Evolutionary conservation across 2,113 vertebrate species (phyloP).

Genomic region (Catagonus wagneri): DNA sequence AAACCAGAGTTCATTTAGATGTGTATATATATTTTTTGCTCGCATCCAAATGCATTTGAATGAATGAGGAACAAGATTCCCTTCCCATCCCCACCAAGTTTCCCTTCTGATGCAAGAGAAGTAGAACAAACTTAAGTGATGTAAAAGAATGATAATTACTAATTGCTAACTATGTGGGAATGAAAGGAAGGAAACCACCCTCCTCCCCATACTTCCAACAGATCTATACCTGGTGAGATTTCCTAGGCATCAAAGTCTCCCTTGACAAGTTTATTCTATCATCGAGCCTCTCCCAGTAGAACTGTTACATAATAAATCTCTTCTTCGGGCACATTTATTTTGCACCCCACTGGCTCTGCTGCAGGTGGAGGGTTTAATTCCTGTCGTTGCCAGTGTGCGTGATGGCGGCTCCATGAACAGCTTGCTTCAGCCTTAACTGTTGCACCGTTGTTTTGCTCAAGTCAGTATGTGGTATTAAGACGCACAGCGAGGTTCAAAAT

Average conservation of each 20-base stretch:
- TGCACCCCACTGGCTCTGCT: slow-evolving; percentile 8
- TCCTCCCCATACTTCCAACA: neutral
- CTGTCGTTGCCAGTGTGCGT: neutral
- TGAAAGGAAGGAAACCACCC: neutral
- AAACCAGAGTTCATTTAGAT: slow-evolving; percentile 9
- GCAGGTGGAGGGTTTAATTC: slow-evolving; percentile 53
- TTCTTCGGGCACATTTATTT: slow-evolving; percentile 52
- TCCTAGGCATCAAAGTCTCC: slow-evolving; percentile 5
- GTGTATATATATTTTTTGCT: neutral
- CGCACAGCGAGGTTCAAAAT: slow-evolving; percentile 62
- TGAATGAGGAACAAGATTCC: slow-evolving; percentile 43
- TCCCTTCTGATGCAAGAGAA: slow-evolving; percentile 59
- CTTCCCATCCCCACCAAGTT: neutral
- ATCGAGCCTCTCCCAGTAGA: slow-evolving; percentile 77
- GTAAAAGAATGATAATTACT: slow-evolving; percentile 60
- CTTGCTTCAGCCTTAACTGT: slow-evolving; percentile 45
- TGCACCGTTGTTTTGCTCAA: slow-evolving; percentile 38
- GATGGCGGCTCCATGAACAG: neutral
- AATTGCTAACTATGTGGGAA: slow-evolving; percentile 43
- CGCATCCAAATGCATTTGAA: slow-evolving; percentile 41
- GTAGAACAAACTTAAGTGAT: slow-evolving; percentile 66
- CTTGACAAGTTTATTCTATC: slow-evolving; percentile 78
- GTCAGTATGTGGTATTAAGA: slow-evolving; percentile 46
- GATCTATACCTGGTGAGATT: neutral
- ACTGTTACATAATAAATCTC: slow-evolving; percentile 68